These are phyloP conservation scores for Digitonthophagus gazella DNA, from an alignment of 2,888 invertebrate species.

Conservation along the genomic window DNA sequence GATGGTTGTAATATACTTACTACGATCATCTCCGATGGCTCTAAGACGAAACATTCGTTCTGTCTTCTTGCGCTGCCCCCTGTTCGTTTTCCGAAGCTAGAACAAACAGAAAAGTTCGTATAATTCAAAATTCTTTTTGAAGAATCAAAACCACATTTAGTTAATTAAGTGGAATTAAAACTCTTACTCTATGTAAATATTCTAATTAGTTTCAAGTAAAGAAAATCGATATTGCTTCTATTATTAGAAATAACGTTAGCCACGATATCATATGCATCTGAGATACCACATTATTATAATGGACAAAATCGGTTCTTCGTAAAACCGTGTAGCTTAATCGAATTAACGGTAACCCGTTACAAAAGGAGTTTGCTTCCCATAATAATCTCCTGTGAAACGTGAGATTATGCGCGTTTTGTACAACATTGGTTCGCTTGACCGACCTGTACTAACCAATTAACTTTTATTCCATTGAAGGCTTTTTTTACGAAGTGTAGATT, in stretches of 20 bases:
- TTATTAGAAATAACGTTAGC: not conserved
- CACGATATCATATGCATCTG: not conserved
- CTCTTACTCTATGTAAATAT: no score
- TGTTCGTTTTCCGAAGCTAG: constrained; percentile 79
- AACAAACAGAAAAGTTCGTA: constrained; percentile 46
- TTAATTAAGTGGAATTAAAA: no score
- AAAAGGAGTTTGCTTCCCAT: not conserved
- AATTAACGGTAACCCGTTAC: not conserved
- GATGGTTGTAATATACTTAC: constrained; percentile 67
- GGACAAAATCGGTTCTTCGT: not conserved
- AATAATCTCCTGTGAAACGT: not conserved
- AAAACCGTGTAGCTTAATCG: not conserved
- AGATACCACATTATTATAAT: not conserved
- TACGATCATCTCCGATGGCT: constrained; percentile 85
- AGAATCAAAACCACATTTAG: no score
- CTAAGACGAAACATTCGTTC: constrained; percentile 82
- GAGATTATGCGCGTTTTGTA: not conserved
- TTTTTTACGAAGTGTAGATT: not conserved
- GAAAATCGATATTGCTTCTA: not conserved
- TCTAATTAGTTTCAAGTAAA: no score
- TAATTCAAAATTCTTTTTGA: not conserved
- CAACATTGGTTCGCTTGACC: not conserved
- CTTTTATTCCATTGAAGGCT: not conserved
- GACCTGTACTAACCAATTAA: not conserved
- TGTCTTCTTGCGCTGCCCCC: constrained; percentile 73